Base-by-base conservation (phyloP, 2,113 vertebrate species). In the Microcebus murinus region DNA sequence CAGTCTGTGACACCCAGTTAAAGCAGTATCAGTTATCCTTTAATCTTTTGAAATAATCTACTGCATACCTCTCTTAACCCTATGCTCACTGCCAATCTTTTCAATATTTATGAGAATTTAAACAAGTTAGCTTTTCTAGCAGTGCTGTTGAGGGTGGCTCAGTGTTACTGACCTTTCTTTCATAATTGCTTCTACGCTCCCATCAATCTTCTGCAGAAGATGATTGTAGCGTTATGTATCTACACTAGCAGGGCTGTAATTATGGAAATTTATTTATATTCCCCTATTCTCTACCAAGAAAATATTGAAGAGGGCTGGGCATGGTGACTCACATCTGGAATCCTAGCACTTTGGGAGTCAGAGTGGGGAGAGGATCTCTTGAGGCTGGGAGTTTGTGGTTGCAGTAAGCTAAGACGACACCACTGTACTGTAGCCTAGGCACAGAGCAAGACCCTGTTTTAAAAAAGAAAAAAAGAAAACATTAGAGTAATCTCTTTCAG, bases 141-240 rank as follows among this genome's bases (percentile, higher is more conserved):
- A 23, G 13, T 61, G 15, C 36, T 65, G 8, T 55, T 87, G 63
- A 82, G 45, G 87, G 11, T 20, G 42, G 8, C 3, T 70, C 25
- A 59, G 8, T 39, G 18, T 85, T 92, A 59, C 31, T 95, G 57
- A 94, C 17, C 23, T 84, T 96, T 95, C 45, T 20, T 83, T 74
- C 39, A 74, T 70, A 92, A 84, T 79, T 94, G 17, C 27, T 83
- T 86, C 48, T 84, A 55, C 8, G 74, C 61, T 59, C 36, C 34
- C 50, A 90, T 61, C 50, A 86, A 1, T 92, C 39, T 80, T 90
- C 13, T 61, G 39, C 21, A 57, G 87, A 94, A 76, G 12, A 48
- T 90, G 6, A 94, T 90, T 94, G 87, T 6, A 80, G 29, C 4
- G 80, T 77, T 80, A 14, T 42, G 10, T 52, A 29, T 81, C 3